Evolutionary conservation across 2,888 invertebrate genomes (phyloP).

Genomic region (Teinopalpus imperialis): DNA sequence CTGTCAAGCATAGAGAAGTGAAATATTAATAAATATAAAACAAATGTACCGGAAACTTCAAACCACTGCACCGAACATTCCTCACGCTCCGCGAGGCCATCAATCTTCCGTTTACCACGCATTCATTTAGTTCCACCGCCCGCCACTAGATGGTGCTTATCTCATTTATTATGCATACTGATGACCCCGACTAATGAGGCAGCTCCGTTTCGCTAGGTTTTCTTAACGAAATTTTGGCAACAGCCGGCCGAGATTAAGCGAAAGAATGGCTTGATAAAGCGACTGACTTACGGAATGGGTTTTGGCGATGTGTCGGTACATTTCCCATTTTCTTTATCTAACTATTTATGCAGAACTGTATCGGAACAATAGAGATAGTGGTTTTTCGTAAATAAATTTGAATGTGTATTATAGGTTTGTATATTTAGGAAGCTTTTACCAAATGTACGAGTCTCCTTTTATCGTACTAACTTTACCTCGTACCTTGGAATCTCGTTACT

Average conservation of each 20-base stretch:
- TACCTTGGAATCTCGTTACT: too few species aligned
- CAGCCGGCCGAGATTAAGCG: conserved; percentile 55
- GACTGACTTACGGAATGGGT: conserved; percentile 27
- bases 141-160: conserved; percentile 65
- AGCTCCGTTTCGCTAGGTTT: conserved; percentile 52
- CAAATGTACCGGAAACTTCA: conserved; percentile 20
- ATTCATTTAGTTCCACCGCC: conserved; percentile 60
- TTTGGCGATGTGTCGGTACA: conserved; percentile 15
- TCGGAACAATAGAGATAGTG: neutral
- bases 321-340: conserved; percentile 12
- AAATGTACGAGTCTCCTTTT: too few species aligned
- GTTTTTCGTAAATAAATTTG: too few species aligned
- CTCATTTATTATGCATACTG: conserved; percentile 91
- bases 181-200: conserved; percentile 86
- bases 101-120: conserved; percentile 49
- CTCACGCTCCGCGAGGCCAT: conserved; percentile 38
- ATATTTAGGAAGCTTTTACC: too few species aligned
- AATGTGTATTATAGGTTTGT: too few species aligned
- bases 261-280: conserved; percentile 62
- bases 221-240: conserved; percentile 67
- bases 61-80: conserved; percentile 28
- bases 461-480: too few species aligned
- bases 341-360: conserved; percentile 3
- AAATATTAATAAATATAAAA: conserved; percentile 21
- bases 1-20: conserved; percentile 9